Conservation (phyloP, 92 coral and sea anemone genomes). For the Epizoanthus illoricatus region DNA sequence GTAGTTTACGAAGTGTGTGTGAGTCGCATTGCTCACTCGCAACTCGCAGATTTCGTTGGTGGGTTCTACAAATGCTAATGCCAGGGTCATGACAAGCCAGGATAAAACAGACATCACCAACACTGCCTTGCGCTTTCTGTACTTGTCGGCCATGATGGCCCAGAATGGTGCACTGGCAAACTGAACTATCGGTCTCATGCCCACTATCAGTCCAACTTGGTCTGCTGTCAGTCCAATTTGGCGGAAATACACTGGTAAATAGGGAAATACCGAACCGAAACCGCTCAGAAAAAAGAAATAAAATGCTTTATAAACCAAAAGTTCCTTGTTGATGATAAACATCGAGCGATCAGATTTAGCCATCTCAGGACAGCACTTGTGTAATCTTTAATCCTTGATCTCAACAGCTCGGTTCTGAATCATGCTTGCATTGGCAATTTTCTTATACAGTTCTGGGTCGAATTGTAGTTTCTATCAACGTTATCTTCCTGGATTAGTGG, state of each 20-base stretch:
- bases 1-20: constrained; percentile 71
- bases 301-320: constrained; percentile 87
- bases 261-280: constrained; percentile 89
- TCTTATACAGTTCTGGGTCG: background rate
- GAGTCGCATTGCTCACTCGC: constrained; percentile 68
- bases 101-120: constrained; percentile 93
- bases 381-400: constrained; percentile 18
- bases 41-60: constrained; percentile 93
- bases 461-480: background rate
- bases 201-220: constrained; percentile 89
- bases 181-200: constrained; percentile 96
- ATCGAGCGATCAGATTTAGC: constrained; percentile 50
- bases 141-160: constrained; percentile 97
- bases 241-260: constrained; percentile 90
- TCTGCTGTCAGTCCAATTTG: constrained; percentile 98
- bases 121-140: constrained; percentile 87
- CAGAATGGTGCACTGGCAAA: constrained; percentile 99
- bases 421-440: constrained; percentile 13
- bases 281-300: constrained; percentile 95
- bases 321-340: constrained; percentile 83
- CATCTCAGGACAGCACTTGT: constrained; percentile 13
- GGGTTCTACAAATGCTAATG: constrained; percentile 95
- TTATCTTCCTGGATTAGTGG: constrained; percentile 8
- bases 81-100: constrained; percentile 94
- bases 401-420: background rate